Conservation (phyloP, 1,140 invertebrate species). For the Helicorthomorpha holstii region DNA sequence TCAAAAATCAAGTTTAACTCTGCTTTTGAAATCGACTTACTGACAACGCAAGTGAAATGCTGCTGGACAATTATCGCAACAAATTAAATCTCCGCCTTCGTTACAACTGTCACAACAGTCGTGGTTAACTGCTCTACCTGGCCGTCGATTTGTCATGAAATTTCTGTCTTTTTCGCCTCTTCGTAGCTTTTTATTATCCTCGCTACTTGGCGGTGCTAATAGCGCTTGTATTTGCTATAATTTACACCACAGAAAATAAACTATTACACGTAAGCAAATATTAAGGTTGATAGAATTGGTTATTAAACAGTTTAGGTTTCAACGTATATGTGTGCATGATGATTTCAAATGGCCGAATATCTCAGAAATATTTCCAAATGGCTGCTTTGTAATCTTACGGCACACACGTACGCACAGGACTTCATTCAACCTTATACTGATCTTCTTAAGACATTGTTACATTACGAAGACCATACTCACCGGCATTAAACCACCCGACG, state of each 20-base stretch:
- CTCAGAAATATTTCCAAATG: too few species aligned
- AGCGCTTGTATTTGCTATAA: slow-evolving; percentile 73
- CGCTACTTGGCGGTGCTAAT: slow-evolving; percentile 64
- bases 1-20: neutral
- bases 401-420: too few species aligned
- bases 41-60: slow-evolving; percentile 89
- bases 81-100: slow-evolving; percentile 86
- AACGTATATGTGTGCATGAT: too few species aligned
- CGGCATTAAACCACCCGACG: slow-evolving; percentile 45
- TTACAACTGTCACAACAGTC: slow-evolving; percentile 81
- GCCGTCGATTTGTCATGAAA: slow-evolving; percentile 66
- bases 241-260: too few species aligned
- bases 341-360: too few species aligned
- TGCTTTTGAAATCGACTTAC: slow-evolving; percentile 41
- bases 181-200: slow-evolving; percentile 36
- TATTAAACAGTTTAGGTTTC: too few species aligned
- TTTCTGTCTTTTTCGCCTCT: slow-evolving; percentile 36
- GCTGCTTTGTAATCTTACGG: too few species aligned
- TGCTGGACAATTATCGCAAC: slow-evolving; percentile 84
- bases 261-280: too few species aligned
- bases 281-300: too few species aligned
- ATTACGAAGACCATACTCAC: too few species aligned
- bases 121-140: slow-evolving; percentile 77
- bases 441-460: too few species aligned
- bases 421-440: too few species aligned